A percentile compares a stretch with the other conserved stretches of the same genome.
These are phyloP conservation scores for Ormia ochracea DNA, from an alignment of 2,888 invertebrate genomes.

Conservation along the genomic window DNA sequence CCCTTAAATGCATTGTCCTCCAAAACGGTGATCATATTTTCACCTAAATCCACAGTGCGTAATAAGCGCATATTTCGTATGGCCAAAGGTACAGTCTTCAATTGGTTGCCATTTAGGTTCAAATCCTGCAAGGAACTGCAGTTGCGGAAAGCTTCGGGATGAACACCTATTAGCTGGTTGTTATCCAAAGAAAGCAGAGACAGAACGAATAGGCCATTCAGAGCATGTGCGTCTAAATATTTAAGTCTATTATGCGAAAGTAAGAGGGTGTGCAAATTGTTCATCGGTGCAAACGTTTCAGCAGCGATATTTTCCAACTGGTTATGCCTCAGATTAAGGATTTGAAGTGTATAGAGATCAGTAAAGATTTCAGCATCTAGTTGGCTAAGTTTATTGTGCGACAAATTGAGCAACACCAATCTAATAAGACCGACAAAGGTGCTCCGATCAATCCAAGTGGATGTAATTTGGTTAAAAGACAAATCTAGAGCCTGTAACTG, in stretches of 20 bases:
- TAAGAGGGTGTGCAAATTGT: slow-evolving; percentile 92
- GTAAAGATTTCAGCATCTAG: slow-evolving; percentile 90
- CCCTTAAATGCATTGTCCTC: slow-evolving; percentile 90
- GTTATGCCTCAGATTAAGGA: slow-evolving; percentile 90
- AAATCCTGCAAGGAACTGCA: slow-evolving; percentile 93
- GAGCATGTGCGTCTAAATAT: slow-evolving; percentile 88
- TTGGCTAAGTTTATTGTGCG: slow-evolving; percentile 88
- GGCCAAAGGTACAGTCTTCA: slow-evolving; percentile 88
- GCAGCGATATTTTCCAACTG: slow-evolving; percentile 89
- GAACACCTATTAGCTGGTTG: slow-evolving; percentile 88
- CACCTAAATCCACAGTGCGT: slow-evolving; percentile 92
- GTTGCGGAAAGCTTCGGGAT: slow-evolving; percentile 92
- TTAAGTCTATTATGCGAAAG: slow-evolving; percentile 91
- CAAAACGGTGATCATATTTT: slow-evolving; percentile 89
- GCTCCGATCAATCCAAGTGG: slow-evolving; percentile 89
- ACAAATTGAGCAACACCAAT: slow-evolving; percentile 89
- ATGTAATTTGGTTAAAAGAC: slow-evolving; percentile 90
- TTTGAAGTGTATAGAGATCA: slow-evolving; percentile 90
- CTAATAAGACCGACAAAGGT: slow-evolving; percentile 93
- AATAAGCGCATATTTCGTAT: slow-evolving; percentile 90
- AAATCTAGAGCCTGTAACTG: slow-evolving; percentile 89
- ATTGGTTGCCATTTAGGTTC: slow-evolving; percentile 90
- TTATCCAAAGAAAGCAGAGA: slow-evolving; percentile 90
- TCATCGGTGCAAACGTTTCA: slow-evolving; percentile 93
- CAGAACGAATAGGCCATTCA: slow-evolving; percentile 92